phyloP scores from a whole-genome alignment of 2,113 vertebrate species.

The Muntiacus muntjak region DNA sequence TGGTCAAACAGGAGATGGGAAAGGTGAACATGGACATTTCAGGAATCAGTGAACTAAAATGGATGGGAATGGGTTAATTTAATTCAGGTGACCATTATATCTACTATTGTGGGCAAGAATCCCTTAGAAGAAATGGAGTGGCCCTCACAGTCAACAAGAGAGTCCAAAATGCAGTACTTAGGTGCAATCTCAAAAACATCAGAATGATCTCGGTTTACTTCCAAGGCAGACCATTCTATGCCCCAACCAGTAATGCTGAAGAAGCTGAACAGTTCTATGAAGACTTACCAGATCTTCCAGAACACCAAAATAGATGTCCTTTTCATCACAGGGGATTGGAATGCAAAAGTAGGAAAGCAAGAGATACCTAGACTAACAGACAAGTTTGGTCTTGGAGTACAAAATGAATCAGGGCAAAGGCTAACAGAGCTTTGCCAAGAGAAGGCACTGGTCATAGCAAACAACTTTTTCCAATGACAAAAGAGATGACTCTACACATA shows the following conservation, averaged over 20 bases:
- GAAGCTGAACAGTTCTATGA: not conserved
- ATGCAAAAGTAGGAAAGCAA: not conserved
- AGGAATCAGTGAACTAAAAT: not conserved
- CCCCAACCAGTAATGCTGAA: not conserved
- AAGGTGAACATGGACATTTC: not conserved
- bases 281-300: not conserved
- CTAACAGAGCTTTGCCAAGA: not conserved
- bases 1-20: not conserved
- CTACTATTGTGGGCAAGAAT: not conserved
- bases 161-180: not conserved
- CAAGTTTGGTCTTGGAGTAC: not conserved
- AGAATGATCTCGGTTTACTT: not conserved
- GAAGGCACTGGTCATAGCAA: not conserved
- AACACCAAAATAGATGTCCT: not conserved
- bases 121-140: not conserved
- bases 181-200: not conserved
- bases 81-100: not conserved
- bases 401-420: not conserved
- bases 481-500: not conserved
- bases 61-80: not conserved
- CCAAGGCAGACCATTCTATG: not conserved
- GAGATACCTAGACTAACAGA: not conserved
- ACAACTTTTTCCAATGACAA: not conserved
- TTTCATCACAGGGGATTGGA: not conserved
- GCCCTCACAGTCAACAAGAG: not conserved